Evolutionary conservation across 1,140 invertebrate genomes (phyloP), one percentile per base, ranked within the genome.

Genomic region (Plodia interpunctella): DNA sequence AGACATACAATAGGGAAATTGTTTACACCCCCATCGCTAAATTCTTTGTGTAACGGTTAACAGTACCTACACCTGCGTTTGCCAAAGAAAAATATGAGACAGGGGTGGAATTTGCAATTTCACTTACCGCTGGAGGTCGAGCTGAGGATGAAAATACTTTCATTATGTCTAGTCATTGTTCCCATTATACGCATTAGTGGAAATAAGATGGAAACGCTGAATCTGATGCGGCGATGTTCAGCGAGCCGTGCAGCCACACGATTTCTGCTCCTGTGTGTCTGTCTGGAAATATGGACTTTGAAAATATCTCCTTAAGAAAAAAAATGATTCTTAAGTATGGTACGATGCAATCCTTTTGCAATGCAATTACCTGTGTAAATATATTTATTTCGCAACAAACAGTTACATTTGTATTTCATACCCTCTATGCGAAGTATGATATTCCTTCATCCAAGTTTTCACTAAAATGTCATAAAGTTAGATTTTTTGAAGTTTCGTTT

Each of bases 91-190:
- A 51, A 59, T 8, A 35, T 5, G 38, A 44, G 38, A 35, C 38
- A n/a, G 38, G 28, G 28, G 20, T 11, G 5, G 17, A 50, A 57
- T 19, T 52, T 50, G 49, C 57, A 59, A 52, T 52, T 35, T 57
- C 28, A 38, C 49, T 38, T 59, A 59, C 49, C 38, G 5, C n/a
- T 50, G 28, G 44, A 44, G n/a, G 2, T 44, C 10, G n/a, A n/a
- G 1, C 13, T 44, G 8, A 35, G 32, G 32, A 49, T 58, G 57
- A 18, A 53, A 52, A 58, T 59, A 9, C 49, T 59, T 52, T 64
- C 64, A 62, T 64, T 64, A 60, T 55, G 65, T 70, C 65, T 64
- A 70, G 61, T 66, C 64, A 66, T 66, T 64, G 56, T 64, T 66
- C 62, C 65, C 65, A 70, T 69, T 69, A 69, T 59, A 69, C 63